Base-by-base conservation (phyloP, 2,888 invertebrate species). In the Ennomos quercinarius region DNA sequence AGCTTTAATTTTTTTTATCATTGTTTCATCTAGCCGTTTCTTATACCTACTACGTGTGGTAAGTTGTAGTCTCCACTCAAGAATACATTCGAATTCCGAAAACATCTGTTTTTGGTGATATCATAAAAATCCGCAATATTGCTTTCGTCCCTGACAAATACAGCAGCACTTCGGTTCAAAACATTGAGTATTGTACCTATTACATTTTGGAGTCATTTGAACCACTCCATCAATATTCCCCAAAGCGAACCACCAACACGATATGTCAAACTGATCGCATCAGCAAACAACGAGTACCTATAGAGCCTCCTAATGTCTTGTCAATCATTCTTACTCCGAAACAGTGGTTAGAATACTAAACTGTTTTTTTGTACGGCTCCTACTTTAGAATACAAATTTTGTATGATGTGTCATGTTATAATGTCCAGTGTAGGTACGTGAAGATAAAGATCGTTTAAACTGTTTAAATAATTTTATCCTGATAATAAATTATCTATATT, bases 231-330 rank as follows among this genome's bases (percentile, higher is more conserved):
- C 78, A 80, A 74, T 81, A 89, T 89, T 87, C 86, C 36, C 50
- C 57, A 64, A 67, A 76, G 79, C 78, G 71, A 49, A 38, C n/a
- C 64, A 66, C 68, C 77, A 72, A 84, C 85, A 84, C 78, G 84
- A 82, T 83, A 81, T 66, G 71, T 72, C 72, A 78, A 77, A 73
- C 78, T 80, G 47, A 37, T 75, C 75, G 73, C 51, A 59, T 59
- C 50, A 59, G 48, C 50, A 48, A 49, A 79, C 81, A 78, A 76
- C 76, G 71, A 70, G 76, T 68, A n/a, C n/a, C n/a, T n/a, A 72
- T 74, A 74, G 72, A 76, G 74, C 77, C 80, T 73, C 84, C 87
- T 89, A 90, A 90, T 89, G 87, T 85, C 73, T 79, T 90, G 90
- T 89, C 91, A 89, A 89, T 90, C 90, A 91, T 86, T 80, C 80